phyloP scores from a whole-genome alignment of 2,888 invertebrate genomes.

The Cremastinae sp. region DNA sequence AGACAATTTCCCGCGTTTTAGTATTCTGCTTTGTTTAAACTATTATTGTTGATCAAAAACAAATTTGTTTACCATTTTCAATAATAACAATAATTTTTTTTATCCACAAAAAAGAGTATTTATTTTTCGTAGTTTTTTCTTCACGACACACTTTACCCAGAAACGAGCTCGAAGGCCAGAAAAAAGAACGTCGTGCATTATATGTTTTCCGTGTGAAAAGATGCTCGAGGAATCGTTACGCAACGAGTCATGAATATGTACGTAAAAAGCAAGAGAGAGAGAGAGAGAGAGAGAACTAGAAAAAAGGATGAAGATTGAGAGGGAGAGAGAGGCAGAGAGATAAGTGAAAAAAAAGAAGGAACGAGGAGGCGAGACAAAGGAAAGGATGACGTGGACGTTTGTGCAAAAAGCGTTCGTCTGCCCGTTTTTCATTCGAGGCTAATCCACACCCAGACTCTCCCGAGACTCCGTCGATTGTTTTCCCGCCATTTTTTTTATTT shows the following conservation, averaged over 20 bases:
- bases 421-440: constrained; percentile 28
- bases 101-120: too few relatives aligned
- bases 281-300: constrained; percentile 10
- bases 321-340: constrained; percentile 15
- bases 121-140: too few relatives aligned
- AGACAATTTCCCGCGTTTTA: too few relatives aligned
- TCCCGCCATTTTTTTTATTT: neutral
- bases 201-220: constrained; percentile 15
- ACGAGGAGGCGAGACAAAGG: constrained; percentile 68
- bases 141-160: constrained; percentile 3
- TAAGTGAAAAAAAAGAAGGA: constrained; percentile 70
- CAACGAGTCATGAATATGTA: too few relatives aligned
- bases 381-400: constrained; percentile 64
- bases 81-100: too few relatives aligned
- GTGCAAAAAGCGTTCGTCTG: constrained; percentile 52
- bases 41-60: too few relatives aligned
- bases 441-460: constrained; percentile 16
- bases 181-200: constrained; percentile 16
- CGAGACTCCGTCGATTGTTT: neutral
- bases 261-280: constrained; percentile 9
- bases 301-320: constrained; percentile 7
- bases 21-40: too few relatives aligned
- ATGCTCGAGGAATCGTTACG: neutral
- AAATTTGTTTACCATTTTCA: too few relatives aligned
- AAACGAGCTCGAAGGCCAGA: constrained; percentile 20